Evolutionary conservation across 2,888 invertebrate genomes (phyloP).

Genomic region (Drosophila nr. fundita): DNA sequence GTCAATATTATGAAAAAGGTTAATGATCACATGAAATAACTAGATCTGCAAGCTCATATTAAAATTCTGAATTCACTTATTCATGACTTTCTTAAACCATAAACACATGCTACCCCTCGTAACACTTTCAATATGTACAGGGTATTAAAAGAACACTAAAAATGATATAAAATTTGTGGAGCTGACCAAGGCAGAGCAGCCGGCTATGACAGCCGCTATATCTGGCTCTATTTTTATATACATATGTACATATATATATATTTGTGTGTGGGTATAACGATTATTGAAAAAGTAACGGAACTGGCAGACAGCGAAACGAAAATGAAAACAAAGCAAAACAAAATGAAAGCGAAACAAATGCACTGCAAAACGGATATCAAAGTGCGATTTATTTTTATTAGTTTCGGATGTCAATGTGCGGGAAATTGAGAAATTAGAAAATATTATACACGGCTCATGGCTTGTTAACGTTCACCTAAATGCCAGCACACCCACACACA

Average conservation of each 20-base stretch:
- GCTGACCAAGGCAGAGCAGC: slow-evolving; percentile 46
- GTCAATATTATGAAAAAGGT: background rate
- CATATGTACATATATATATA: background rate
- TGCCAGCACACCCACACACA: slow-evolving; percentile 25
- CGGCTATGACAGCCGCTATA: slow-evolving; percentile 56
- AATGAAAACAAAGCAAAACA: slow-evolving; percentile 25
- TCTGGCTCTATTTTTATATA: slow-evolving; percentile 17
- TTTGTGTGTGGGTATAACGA: slow-evolving; percentile 49
- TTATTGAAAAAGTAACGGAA: slow-evolving; percentile 64
- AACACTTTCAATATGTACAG: background rate
- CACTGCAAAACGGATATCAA: slow-evolving; percentile 74
- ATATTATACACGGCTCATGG: slow-evolving; percentile 74
- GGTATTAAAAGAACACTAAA: slow-evolving; percentile 43
- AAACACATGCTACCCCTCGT: background rate
- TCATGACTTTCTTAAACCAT: background rate
- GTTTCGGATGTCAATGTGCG: slow-evolving; percentile 81
- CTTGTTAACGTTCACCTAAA: slow-evolving; percentile 70
- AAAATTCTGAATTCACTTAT: background rate
- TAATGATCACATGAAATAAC: background rate
- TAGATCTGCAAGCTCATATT: background rate
- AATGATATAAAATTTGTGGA: slow-evolving; percentile 72
- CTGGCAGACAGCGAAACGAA: slow-evolving; percentile 26
- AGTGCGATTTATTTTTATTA: slow-evolving; percentile 82
- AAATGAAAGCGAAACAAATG: slow-evolving; percentile 43
- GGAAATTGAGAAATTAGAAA: slow-evolving; percentile 82